Conservation (phyloP, 2,888 invertebrate species). For the Sinodicranocentrus sp. region DNA sequence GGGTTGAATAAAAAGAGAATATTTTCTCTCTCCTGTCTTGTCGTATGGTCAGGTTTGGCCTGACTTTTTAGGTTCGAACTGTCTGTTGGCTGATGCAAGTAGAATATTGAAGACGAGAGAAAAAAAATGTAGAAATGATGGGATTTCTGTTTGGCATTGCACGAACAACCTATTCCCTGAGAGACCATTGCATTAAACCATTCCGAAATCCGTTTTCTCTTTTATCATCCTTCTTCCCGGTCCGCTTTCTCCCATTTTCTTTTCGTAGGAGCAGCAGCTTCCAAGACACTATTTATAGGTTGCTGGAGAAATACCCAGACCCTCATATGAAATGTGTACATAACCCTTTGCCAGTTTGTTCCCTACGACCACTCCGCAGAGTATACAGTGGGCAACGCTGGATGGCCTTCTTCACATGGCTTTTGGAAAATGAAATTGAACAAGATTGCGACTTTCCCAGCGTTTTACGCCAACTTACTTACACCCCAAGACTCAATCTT, state of each 20-base stretch:
- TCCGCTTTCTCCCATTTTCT: too few species aligned
- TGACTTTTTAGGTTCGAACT: not conserved
- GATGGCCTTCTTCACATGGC: too few species aligned
- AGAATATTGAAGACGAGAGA: slow-evolving; percentile 16
- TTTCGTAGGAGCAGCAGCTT: too few species aligned
- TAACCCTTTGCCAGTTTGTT: too few species aligned
- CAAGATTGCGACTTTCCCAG: too few species aligned
- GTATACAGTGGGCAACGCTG: too few species aligned
- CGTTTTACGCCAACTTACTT: too few species aligned
- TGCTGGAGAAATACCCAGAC: not conserved
- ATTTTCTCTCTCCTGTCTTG: not conserved
- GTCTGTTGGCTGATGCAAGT: not conserved
- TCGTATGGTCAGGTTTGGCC: not conserved
- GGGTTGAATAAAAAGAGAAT: too few species aligned
- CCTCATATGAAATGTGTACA: too few species aligned
- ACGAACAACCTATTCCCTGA: slow-evolving; percentile 10
- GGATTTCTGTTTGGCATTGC: not conserved
- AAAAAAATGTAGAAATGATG: slow-evolving; percentile 21
- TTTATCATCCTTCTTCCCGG: not conserved
- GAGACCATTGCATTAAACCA: slow-evolving; percentile 29
- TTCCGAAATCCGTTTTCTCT: slow-evolving; percentile 1
- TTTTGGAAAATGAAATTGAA: too few species aligned
- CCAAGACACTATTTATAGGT: not conserved
- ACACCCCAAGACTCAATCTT: too few species aligned
- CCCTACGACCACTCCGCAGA: too few species aligned